Evolutionary conservation across 2,797 vertebrate genomes (phyloP), one percentile per base, ranked within the genome.

Genomic region (Lepidocolaptes lacrymiger): DNA sequence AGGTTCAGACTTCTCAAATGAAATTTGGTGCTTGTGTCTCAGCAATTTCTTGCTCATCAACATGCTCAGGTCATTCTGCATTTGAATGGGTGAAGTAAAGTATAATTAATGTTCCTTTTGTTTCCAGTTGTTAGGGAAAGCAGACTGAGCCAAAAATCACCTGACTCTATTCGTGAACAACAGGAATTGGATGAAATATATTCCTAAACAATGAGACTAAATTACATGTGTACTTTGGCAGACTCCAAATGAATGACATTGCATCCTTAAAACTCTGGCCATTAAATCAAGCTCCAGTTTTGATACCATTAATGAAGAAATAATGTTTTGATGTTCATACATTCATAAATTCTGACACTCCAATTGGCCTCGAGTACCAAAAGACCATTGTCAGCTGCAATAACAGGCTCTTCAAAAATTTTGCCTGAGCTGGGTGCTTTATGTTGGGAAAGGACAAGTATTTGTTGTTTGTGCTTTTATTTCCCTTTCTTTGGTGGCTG

Each of bases 181-280:
- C 64, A 76, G 58, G 67, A 93, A 37, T 89, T 81, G 84, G 75
- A 92, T 46, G 78, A 95, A 96, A 94, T 84, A 15, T 84, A 46
- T 96, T 94, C 79, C 91, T 75, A 91, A 95, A 92, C 80, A 96
- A 46, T 80, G 68, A 81, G 91, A 51, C 64, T 91, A 90, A 95
- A 97, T 95, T 91, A 76, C 28, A 17, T 21, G 72, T 93, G 77
- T 73, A 32, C 93, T 93, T 85, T 95, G 85, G 71, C 80, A 85
- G 87, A n/a, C 81, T 94, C 83, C 81, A 92, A 81, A 89, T 89
- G 63, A 94, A 43, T 81, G 89, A 94, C 82, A 44, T 7, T 85
- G 93, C 95, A 88, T 88, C 85, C 71, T 76, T 84, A 79, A 92
- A 91, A 73, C 72, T 37, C 62, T 81, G 93, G 78, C 95, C 87